Evolutionary conservation across 1,140 invertebrate genomes (phyloP).

Genomic region (Heliconius congener): DNA sequence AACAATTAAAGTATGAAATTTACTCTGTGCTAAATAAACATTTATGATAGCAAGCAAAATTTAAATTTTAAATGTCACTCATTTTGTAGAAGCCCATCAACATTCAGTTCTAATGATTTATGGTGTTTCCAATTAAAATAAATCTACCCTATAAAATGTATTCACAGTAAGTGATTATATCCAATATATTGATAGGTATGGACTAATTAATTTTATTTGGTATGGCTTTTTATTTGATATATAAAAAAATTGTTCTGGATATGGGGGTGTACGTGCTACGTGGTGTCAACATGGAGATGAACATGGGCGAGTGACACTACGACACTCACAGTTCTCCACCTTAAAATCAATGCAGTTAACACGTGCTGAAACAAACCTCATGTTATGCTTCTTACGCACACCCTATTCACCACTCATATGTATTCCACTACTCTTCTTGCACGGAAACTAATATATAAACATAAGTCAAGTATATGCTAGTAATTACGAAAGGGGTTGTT

Average conservation of each 20-base stretch:
- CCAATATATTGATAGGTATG: background rate
- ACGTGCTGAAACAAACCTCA: constrained; percentile 82
- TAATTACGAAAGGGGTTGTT: constrained; percentile 22
- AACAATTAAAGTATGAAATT: background rate
- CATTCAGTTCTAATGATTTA: constrained; percentile 19
- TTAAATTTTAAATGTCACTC: background rate
- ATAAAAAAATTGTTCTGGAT: constrained; percentile 68
- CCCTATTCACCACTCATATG: constrained; percentile 50
- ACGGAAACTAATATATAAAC: constrained; percentile 33
- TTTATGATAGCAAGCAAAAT: constrained; percentile 22
- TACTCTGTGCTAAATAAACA: background rate
- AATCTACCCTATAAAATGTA: constrained; percentile 7
- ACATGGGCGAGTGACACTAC: constrained; percentile 73
- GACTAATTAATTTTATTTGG: background rate
- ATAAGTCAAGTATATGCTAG: constrained; percentile 26
- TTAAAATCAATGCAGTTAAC: constrained; percentile 83
- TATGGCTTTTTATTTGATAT: background rate
- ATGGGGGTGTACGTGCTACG: constrained; percentile 62
- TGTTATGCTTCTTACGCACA: constrained; percentile 68
- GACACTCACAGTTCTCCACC: constrained; percentile 83
- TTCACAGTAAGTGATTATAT: background rate
- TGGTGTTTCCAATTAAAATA: background rate
- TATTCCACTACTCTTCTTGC: constrained; percentile 42
- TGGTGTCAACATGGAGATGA: constrained; percentile 71
- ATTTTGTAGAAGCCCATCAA: constrained; percentile 14